Evolutionary conservation across 1,140 invertebrate species (phyloP), one percentile per base, ranked within the genome.

Genomic region (Atta texana): DNA sequence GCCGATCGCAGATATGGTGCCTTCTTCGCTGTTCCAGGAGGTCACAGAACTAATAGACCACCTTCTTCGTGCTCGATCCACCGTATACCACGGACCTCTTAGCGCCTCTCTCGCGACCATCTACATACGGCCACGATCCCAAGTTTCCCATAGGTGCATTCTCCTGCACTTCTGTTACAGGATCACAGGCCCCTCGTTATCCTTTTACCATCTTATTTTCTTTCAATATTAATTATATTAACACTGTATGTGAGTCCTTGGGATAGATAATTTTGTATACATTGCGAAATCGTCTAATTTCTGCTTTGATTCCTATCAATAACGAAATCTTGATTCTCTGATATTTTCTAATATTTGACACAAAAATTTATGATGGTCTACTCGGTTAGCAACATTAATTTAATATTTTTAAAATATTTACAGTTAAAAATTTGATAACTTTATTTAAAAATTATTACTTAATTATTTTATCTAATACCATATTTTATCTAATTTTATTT

Each of bases 41-140:
- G 89, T 82, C 77, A 88, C 84, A 92, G 91, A 92, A 91, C 92
- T 93, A 93, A 93, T 93, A 93, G 92, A 93, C 92, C 89, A 90
- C 92, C 92, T 89, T 90, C 90, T 92, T 92, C 90, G 90, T 91
- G 90, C 82, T 82, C 90, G 90, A 91, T 63, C 82, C 87, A 61
- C 82, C 76, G 81, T 88, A 88, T 82, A 88, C 80, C 77, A 78
- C 64, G 24, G 88, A 88, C 85, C 88, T 91, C 91, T 91, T 90
- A 88, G 85, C 90, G 90, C 90, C 92, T 92, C 91, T 90, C 90
- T 88, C 86, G 89, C 88, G 90, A 80, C 90, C 90, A 92, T 92
- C 91, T 92, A 91, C 91, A 92, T 92, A 92, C 92, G 86, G 85
- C 88, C 91, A 92, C 91, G 90, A 92, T 92, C 92, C 80, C 63